A percentile compares a stretch with the other conserved stretches of the same genome.
Conservation (phyloP, 1,140 invertebrate species). For the Hycleus phaleratus region DNA sequence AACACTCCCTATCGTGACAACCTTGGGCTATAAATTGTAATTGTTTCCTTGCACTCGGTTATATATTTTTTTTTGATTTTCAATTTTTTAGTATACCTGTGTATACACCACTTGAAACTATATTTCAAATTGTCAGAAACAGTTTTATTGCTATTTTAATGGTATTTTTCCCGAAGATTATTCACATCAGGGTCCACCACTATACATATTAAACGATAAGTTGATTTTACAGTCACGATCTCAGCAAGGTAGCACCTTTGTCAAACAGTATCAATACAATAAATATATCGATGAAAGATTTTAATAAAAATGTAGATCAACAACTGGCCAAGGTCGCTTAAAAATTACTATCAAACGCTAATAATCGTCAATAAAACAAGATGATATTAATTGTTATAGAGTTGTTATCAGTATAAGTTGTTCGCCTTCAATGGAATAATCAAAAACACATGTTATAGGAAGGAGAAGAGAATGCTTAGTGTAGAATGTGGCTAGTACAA, state of each 20-base stretch:
- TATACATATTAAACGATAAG: too few relatives aligned
- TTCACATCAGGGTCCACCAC: too few relatives aligned
- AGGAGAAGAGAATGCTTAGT: slow-evolving; percentile 2
- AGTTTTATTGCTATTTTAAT: slow-evolving; percentile 4
- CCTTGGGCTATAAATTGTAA: slow-evolving; percentile 15
- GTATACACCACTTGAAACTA: background rate
- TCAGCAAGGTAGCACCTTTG: too few relatives aligned
- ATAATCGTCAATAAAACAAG: too few relatives aligned
- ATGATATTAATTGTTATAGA: background rate
- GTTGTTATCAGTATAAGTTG: slow-evolving; percentile 6
- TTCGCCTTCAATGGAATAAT: slow-evolving; percentile 7
- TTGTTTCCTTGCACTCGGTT: slow-evolving; percentile 8
- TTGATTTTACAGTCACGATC: too few relatives aligned
- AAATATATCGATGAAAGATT: too few relatives aligned
- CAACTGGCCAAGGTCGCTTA: too few relatives aligned
- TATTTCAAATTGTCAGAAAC: slow-evolving; percentile 14
- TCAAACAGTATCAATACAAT: too few relatives aligned
- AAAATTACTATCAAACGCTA: too few relatives aligned
- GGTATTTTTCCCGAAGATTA: background rate
- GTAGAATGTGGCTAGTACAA: background rate
- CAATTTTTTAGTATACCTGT: background rate
- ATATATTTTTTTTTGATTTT: slow-evolving; percentile 4
- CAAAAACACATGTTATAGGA: slow-evolving; percentile 12
- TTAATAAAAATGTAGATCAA: too few relatives aligned
- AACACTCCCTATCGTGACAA: slow-evolving; percentile 14